Conservation (phyloP, 1,140 invertebrate genomes). For the Camponotus vicinus region DNA sequence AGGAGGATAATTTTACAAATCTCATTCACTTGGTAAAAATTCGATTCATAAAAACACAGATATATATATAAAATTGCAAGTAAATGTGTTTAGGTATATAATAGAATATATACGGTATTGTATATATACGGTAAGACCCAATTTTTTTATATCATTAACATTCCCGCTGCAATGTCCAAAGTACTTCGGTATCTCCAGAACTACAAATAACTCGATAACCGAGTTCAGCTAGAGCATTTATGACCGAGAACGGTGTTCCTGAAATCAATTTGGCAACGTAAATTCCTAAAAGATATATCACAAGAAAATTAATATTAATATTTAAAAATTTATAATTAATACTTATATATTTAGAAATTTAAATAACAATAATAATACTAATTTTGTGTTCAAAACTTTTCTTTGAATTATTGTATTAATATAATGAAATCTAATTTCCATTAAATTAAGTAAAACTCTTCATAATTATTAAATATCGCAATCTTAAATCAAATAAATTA, state of each 20-base stretch:
- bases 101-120: background rate
- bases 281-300: constrained; percentile 26
- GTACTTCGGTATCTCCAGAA: constrained; percentile 92
- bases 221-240: constrained; percentile 91
- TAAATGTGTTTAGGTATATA: background rate
- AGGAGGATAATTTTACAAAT: background rate
- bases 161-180: constrained; percentile 93
- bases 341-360: background rate
- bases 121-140: background rate
- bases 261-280: constrained; percentile 77
- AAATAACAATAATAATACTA: no score
- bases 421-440: background rate
- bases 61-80: background rate
- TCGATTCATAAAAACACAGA: constrained; percentile 1
- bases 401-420: constrained; percentile 11
- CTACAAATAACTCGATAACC: constrained; percentile 92
- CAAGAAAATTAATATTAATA: background rate
- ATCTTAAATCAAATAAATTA: background rate
- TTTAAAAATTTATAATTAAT: background rate
- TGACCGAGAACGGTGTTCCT: constrained; percentile 88
- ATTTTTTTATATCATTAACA: constrained; percentile 78
- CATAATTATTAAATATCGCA: background rate
- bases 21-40: background rate
- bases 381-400: background rate
- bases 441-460: constrained; percentile 18